phyloP scores from a whole-genome alignment of 2,888 invertebrate genomes.

The Rhaphigaster nebulosa region DNA sequence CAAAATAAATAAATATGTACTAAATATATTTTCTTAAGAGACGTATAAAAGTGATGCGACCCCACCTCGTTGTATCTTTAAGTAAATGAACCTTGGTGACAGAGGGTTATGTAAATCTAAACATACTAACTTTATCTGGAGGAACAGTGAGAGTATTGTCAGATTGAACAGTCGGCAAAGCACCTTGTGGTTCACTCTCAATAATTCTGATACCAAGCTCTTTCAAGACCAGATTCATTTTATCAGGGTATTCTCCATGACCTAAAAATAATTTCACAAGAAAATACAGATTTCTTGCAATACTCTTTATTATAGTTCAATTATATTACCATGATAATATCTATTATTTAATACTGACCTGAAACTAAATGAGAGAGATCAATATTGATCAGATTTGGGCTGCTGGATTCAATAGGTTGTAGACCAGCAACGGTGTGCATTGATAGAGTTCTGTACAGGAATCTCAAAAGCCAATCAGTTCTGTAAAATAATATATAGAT shows the following conservation, averaged over 20 bases:
- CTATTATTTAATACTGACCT: slow-evolving; percentile 68
- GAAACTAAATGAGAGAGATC: slow-evolving; percentile 73
- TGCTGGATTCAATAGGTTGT: slow-evolving; percentile 71
- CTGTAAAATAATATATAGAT: slow-evolving; percentile 67
- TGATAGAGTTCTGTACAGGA: slow-evolving; percentile 76
- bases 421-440: slow-evolving; percentile 75
- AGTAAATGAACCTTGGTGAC: too few relatives aligned
- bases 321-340: not conserved
- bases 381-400: slow-evolving; percentile 73
- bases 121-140: slow-evolving; percentile 21
- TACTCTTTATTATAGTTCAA: not conserved
- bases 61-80: too few relatives aligned
- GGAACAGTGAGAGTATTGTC: slow-evolving; percentile 55
- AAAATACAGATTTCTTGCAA: not conserved
- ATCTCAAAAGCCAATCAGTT: slow-evolving; percentile 77
- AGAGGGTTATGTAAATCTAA: not conserved
- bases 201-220: slow-evolving; percentile 67
- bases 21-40: too few relatives aligned
- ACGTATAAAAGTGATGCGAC: too few relatives aligned
- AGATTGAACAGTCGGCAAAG: slow-evolving; percentile 55
- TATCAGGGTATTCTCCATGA: slow-evolving; percentile 74
- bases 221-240: slow-evolving; percentile 72
- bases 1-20: too few relatives aligned
- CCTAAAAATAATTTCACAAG: slow-evolving; percentile 68
- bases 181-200: slow-evolving; percentile 56